Conservation (phyloP, 2,113 vertebrate species). For the Xerus inauris region DNA sequence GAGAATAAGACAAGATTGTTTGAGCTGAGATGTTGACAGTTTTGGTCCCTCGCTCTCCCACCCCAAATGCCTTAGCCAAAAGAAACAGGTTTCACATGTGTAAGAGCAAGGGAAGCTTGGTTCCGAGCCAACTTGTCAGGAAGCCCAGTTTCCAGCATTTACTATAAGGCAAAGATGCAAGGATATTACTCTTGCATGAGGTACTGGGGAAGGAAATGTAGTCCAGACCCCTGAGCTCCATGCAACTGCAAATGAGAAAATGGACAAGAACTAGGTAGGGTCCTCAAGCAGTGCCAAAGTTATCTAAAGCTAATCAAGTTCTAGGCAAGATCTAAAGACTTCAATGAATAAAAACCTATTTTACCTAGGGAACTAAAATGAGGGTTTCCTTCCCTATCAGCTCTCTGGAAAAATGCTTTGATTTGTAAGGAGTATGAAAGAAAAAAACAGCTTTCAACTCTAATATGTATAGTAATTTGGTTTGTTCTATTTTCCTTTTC, state of each 20-base stretch:
- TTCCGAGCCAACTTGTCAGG: constrained; percentile 39
- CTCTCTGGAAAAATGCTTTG: constrained; percentile 40
- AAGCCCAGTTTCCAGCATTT: constrained; percentile 62
- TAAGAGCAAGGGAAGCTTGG: constrained; percentile 42
- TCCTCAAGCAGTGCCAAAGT: neutral
- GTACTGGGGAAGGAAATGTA: neutral
- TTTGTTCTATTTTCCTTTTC: neutral
- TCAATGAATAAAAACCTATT: neutral
- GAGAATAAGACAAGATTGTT: neutral
- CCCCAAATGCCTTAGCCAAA: constrained; percentile 58
- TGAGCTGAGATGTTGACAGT: neutral
- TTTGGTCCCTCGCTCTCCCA: neutral
- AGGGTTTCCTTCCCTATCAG: neutral
- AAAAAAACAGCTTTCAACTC: neutral
- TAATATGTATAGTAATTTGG: neutral
- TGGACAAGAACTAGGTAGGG: neutral
- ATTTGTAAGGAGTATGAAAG: neutral
- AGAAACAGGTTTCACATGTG: constrained; percentile 76
- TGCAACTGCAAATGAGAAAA: neutral
- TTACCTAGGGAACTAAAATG: neutral
- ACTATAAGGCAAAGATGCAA: neutral
- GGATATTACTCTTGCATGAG: neutral
- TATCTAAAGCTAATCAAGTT: neutral
- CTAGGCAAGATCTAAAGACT: neutral
- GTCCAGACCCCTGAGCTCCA: neutral